Percentiles rank a stretch among this genome's conserved stretches.
Evolutionary conservation across 2,888 invertebrate genomes (phyloP).

Genomic region (Campoplex nolae): DNA sequence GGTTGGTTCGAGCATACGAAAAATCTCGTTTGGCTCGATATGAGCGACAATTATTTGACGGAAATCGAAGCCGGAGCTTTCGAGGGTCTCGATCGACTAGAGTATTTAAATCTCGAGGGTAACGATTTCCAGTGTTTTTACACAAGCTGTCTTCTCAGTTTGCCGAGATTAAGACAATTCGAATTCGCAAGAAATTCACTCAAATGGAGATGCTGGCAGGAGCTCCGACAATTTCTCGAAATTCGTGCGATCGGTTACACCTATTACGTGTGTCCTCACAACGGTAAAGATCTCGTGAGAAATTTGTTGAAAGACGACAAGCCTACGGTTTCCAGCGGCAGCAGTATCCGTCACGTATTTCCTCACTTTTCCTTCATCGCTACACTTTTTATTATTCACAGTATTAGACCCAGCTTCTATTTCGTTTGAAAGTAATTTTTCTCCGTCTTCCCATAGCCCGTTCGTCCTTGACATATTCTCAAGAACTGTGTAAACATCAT

Average conservation of each 20-base stretch:
- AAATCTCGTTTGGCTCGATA: slow-evolving; percentile 72
- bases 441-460: neutral
- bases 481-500: neutral
- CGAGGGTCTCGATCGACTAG: slow-evolving; percentile 68
- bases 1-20: slow-evolving; percentile 72
- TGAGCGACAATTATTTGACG: slow-evolving; percentile 75
- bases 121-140: slow-evolving; percentile 77
- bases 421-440: neutral
- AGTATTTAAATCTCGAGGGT: slow-evolving; percentile 77
- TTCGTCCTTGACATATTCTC: slow-evolving; percentile 2
- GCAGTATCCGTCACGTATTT: neutral
- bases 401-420: slow-evolving; percentile 13
- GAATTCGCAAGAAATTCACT: slow-evolving; percentile 77
- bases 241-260: slow-evolving; percentile 69
- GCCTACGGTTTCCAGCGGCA: neutral
- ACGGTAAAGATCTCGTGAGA: slow-evolving; percentile 65
- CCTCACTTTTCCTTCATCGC: slow-evolving; percentile 15
- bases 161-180: slow-evolving; percentile 72
- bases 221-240: slow-evolving; percentile 76
- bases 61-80: slow-evolving; percentile 76
- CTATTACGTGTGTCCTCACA: slow-evolving; percentile 68
- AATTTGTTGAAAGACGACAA: slow-evolving; percentile 60
- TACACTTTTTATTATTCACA: slow-evolving; percentile 14
- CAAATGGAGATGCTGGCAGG: slow-evolving; percentile 78
- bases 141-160: slow-evolving; percentile 74